Evolutionary conservation across 1,140 invertebrate genomes (phyloP), one percentile per base, ranked within the genome.

Genomic region (Zaprionus lachaisei): DNA sequence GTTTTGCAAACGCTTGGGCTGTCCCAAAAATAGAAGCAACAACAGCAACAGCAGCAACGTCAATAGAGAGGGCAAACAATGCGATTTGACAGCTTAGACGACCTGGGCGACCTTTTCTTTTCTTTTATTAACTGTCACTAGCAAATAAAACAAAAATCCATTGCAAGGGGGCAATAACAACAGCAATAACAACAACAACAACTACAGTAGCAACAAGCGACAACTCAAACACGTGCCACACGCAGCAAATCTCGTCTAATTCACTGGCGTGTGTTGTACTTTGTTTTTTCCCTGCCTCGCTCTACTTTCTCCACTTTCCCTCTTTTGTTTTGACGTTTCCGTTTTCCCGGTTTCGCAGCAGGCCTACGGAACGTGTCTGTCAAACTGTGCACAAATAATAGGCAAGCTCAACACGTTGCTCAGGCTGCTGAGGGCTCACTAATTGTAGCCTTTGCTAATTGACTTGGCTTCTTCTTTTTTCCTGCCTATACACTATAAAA

Each of bases 371-470:
- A 89, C 84, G 84, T 89, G 84, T 74, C 47, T 66, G 73, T 72
- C 69, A 72, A 77, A 44, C 56, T 57, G 62, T 17, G 26, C 47
- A 69, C 65, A 74, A 74, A 68, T 71, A 83, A 80, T 80, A 77
- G 61, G 69, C 15, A 47, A 51, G 38, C 61, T 71, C 62, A 72
- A 76, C 77, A 67, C 57, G 49, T 79, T 75, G 55, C 41, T 6
- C 11, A 57, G 14, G 4, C n/a, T 5, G 4, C 44, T 1, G 3
- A 17, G 17, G 9, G 20, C 61, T 49, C 54, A 67, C 70, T 76
- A 74, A 63, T 78, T 87, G 73, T 79, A 68, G 68, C 44, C 64
- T 55, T 41, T 66, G 64, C 82, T 87, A 87, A 87, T 87, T 87
- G 78, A 68, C 81, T 79, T 81, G 69, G 70, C 5, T 55, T 17